phyloP scores from a whole-genome alignment of 30 jellyfish, hydroid and myxozoan genomes.

The Aurelia aurita region DNA sequence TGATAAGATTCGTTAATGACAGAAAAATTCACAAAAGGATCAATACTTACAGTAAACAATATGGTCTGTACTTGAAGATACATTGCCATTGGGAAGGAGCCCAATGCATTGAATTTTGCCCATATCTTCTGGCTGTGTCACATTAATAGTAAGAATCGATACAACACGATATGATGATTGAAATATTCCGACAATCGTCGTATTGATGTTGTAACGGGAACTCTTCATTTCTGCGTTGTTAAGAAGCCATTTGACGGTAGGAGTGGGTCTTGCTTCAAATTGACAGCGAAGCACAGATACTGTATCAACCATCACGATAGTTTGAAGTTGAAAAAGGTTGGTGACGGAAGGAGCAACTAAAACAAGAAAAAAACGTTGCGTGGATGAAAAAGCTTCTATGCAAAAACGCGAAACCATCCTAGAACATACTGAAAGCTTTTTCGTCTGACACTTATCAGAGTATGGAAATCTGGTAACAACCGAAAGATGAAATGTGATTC shows the following conservation, averaged over 20 bases:
- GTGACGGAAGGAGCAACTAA: slow-evolving; percentile 69
- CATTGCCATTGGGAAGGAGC: slow-evolving; percentile 17
- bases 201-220: slow-evolving; percentile 44
- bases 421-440: too few relatives aligned
- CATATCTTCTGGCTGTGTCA: slow-evolving; percentile 58
- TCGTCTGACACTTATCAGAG: too few relatives aligned
- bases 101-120: slow-evolving; percentile 65
- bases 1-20: background rate
- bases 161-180: slow-evolving; percentile 9
- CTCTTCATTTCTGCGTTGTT: slow-evolving; percentile 27
- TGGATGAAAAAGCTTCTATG: too few relatives aligned
- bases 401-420: too few relatives aligned
- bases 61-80: slow-evolving; percentile 29
- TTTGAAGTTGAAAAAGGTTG: slow-evolving; percentile 4
- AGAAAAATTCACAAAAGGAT: background rate
- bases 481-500: too few relatives aligned
- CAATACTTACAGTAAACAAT: slow-evolving; percentile 70
- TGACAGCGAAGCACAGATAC: slow-evolving; percentile 32
- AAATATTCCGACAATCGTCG: slow-evolving; percentile 38
- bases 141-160: slow-evolving; percentile 30
- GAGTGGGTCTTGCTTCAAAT: slow-evolving; percentile 65
- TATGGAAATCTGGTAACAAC: too few relatives aligned
- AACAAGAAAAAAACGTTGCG: background rate
- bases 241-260: slow-evolving; percentile 62
- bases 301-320: slow-evolving; percentile 26